These are phyloP conservation scores for Aspidapion aeneum DNA, from an alignment of 2,888 invertebrate genomes.

Conservation along the genomic window DNA sequence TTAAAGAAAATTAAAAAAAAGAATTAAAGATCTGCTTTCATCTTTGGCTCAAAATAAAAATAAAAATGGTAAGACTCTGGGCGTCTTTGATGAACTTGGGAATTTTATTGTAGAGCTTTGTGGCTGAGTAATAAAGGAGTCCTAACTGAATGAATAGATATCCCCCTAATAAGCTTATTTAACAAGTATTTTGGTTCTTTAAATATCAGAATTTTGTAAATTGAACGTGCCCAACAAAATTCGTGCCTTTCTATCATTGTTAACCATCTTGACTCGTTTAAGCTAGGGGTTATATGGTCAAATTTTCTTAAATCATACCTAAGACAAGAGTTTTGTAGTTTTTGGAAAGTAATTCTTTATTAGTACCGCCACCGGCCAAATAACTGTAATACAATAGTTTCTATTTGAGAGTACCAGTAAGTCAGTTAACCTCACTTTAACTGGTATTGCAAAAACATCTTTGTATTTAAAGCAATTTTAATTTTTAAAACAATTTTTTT, in stretches of 20 bases:
- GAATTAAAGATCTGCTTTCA: background rate
- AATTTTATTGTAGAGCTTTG: background rate
- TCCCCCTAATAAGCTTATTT: background rate
- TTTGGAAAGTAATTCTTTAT: too few relatives aligned
- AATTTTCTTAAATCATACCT: constrained; percentile 7
- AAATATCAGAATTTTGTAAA: background rate
- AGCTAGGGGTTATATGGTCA: background rate
- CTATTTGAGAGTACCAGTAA: too few relatives aligned
- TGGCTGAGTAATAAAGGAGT: background rate
- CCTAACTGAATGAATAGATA: background rate
- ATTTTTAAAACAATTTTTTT: too few relatives aligned
- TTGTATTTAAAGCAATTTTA: too few relatives aligned
- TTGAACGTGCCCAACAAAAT: background rate
- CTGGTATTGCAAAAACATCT: too few relatives aligned
- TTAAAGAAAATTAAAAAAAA: too few relatives aligned
- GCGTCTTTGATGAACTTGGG: background rate
- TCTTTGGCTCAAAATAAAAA: background rate
- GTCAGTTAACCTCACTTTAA: too few relatives aligned
- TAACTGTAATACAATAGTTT: too few relatives aligned
- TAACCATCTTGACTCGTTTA: background rate
- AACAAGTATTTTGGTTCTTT: background rate
- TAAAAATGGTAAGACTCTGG: background rate
- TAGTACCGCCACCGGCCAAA: too few relatives aligned
- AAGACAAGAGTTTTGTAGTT: constrained; percentile 5
- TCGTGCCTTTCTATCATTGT: too few relatives aligned